phyloP scores from a whole-genome alignment of 2,888 invertebrate species.

The Morinoia aosen region DNA sequence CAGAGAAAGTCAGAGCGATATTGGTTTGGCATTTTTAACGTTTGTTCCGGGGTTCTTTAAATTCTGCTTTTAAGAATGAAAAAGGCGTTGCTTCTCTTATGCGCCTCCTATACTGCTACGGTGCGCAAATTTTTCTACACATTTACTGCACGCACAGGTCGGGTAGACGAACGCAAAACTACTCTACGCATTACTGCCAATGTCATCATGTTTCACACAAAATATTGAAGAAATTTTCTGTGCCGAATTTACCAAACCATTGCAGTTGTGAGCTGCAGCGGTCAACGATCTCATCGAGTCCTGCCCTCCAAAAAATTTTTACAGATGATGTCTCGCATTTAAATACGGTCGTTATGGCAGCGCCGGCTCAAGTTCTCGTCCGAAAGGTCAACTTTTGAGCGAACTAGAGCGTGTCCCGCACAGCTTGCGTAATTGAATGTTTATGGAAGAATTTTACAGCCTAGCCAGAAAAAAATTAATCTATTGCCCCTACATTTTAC shows the following conservation, averaged over 20 bases:
- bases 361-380: background rate
- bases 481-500: background rate
- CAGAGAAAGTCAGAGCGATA: background rate
- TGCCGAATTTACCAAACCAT: background rate
- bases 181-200: background rate
- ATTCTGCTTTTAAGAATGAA: no score
- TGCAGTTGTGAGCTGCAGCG: background rate
- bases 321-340: background rate
- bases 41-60: no score
- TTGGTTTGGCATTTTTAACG: background rate
- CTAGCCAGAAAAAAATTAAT: background rate
- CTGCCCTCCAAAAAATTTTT: background rate
- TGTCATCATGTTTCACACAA: background rate
- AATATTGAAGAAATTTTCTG: background rate
- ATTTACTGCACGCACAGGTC: background rate
- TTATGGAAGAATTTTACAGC: slow-evolving; percentile 44
- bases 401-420: slow-evolving; percentile 34
- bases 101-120: background rate
- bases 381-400: slow-evolving; percentile 25
- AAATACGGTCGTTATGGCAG: slow-evolving; percentile 15
- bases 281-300: background rate
- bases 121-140: no score
- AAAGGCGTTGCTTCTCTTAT: no score
- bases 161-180: background rate
- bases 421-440: slow-evolving; percentile 23